Conservation (phyloP, 2,888 invertebrate genomes). For the Octonoba sinensis region DNA sequence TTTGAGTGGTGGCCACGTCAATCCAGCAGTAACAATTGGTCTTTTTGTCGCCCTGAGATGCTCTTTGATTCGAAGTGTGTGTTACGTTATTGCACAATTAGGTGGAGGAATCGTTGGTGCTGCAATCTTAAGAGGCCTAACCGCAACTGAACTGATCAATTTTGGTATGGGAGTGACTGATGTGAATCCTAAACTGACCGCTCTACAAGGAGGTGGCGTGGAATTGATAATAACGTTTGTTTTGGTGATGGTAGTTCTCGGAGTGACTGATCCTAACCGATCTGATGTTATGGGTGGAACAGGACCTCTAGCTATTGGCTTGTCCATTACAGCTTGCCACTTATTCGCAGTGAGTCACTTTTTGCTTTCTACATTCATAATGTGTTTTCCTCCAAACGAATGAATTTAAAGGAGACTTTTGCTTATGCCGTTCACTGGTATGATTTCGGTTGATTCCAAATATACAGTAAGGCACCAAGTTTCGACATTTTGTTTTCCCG, state of each 20-base stretch:
- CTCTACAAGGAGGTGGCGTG: slow-evolving; percentile 83
- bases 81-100: slow-evolving; percentile 87
- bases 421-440: too few relatives aligned
- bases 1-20: slow-evolving; percentile 90
- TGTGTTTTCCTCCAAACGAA: too few relatives aligned
- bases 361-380: too few relatives aligned
- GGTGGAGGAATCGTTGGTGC: slow-evolving; percentile 78
- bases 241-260: slow-evolving; percentile 88
- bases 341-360: slow-evolving; percentile 81
- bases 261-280: slow-evolving; percentile 82
- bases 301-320: slow-evolving; percentile 88
- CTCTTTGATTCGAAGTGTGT: slow-evolving; percentile 79
- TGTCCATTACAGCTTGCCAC: slow-evolving; percentile 87
- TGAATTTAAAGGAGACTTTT: too few relatives aligned
- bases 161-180: slow-evolving; percentile 79
- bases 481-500: too few relatives aligned
- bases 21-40: slow-evolving; percentile 90
- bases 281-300: slow-evolving; percentile 84
- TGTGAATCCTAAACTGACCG: slow-evolving; percentile 76
- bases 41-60: slow-evolving; percentile 84
- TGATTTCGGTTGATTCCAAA: too few relatives aligned
- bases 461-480: too few relatives aligned
- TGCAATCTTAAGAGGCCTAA: slow-evolving; percentile 40
- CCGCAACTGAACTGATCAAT: slow-evolving; percentile 75
- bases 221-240: slow-evolving; percentile 89